Conservation (phyloP, 2,888 invertebrate species). For the Eristalinus sepulchralis region DNA sequence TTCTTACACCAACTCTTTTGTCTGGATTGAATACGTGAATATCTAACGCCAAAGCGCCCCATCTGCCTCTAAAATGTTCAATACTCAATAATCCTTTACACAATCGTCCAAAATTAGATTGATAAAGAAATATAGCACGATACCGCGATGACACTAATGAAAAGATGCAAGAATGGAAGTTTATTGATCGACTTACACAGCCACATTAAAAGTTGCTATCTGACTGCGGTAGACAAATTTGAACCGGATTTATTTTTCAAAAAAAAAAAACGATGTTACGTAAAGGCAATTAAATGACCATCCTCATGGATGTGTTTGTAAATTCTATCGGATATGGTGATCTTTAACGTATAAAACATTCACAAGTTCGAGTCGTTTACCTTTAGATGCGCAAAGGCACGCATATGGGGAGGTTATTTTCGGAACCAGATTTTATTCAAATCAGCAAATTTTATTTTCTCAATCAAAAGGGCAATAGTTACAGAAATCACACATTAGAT, state of each 20-base stretch:
- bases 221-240: constrained; percentile 11
- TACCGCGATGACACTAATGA: background rate
- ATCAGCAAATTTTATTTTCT: background rate
- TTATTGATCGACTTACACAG: constrained; percentile 7
- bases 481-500: background rate
- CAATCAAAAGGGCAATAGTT: background rate
- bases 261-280: constrained; percentile 4
- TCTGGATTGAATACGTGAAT: background rate
- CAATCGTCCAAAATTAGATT: background rate
- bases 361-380: constrained; percentile 46
- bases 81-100: background rate
- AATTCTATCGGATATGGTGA: constrained; percentile 20
- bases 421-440: constrained; percentile 29
- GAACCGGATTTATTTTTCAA: constrained; percentile 16
- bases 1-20: constrained; percentile 13
- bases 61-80: background rate
- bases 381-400: constrained; percentile 27
- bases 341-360: constrained; percentile 37
- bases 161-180: background rate
- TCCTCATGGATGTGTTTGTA: background rate
- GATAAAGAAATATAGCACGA: background rate
- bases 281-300: constrained; percentile 9
- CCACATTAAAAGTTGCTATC: background rate
- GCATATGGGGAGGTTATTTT: constrained; percentile 22
- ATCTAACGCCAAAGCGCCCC: background rate